Evolutionary conservation across 2,888 invertebrate species (phyloP), one percentile per base, ranked within the genome.

Genomic region (Clusia tigrina): DNA sequence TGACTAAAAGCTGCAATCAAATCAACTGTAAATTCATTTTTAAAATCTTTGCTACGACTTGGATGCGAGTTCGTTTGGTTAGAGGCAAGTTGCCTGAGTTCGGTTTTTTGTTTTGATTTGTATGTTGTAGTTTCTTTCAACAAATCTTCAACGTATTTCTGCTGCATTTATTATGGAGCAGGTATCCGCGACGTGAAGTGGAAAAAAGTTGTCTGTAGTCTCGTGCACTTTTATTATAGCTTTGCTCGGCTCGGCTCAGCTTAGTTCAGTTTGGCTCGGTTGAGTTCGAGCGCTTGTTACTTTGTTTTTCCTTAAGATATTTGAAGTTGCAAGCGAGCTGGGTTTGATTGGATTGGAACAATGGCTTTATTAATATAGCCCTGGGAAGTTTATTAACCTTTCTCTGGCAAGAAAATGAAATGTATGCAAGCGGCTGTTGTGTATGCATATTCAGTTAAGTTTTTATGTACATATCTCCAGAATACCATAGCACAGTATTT

Each of bases 21-120:
- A n/a, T n/a, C 68, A 65, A 64, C 66, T 60, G 63, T 63, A 62
- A 64, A 67, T 67, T 66, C 68, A 71, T 66, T 71, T 69, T 62
- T 64, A 56, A 66, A 61, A 66, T 68, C 37, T 37, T 20, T 18
- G 25, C 2, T 53, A 2, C 37, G 22, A 20, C 10, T 54, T 26
- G 9, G 54, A 32, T 18, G 26, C 25, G 42, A 42, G n/a, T 42
- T 42, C 3, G 42, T 42, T 48, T 18, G 20, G 6, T 48, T 22
- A 48, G 48, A 20, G 48, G 15, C 48, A 48, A 48, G 48, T 48
- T 18, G 48, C 48, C 22, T 48, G 48, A 48, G 6, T 48, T 48
- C 22, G 3, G 3, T n/a, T 48, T 2, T 18, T 3, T 48, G 48
- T 20, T 22, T 48, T 48, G 18, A 6, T 20, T 48, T 42, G 42